These are phyloP conservation scores for Petrocephalus schoutedeni DNA, from an alignment of 2,797 vertebrate species.

Conservation along the genomic window DNA sequence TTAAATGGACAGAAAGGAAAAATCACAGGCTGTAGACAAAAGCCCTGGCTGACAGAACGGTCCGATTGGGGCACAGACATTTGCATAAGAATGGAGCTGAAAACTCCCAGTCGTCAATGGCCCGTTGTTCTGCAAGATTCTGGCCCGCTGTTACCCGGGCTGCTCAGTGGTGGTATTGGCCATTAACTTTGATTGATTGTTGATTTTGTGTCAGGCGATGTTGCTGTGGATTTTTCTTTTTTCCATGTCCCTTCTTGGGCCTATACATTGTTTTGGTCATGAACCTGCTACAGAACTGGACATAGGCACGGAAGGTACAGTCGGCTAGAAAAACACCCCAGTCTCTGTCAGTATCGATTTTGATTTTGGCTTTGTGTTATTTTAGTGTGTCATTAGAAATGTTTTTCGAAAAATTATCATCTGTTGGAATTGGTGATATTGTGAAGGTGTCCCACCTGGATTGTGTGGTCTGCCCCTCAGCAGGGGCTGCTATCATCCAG, in stretches of 20 bases:
- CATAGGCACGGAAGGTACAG: not conserved
- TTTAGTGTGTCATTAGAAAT: not conserved
- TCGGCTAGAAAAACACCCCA: not conserved
- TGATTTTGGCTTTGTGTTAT: not conserved
- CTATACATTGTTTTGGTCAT: not conserved
- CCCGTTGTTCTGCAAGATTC: constrained; percentile 15
- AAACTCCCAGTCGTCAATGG: constrained; percentile 17
- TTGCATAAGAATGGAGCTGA: constrained; percentile 36
- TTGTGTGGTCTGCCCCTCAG: not conserved
- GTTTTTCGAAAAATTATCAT: not conserved
- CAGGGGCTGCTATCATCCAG: not conserved
- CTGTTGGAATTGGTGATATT: not conserved
- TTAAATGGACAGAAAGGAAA: not conserved
- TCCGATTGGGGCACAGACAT: constrained; percentile 21
- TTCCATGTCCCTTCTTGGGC: not conserved
- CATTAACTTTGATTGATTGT: constrained; percentile 11
- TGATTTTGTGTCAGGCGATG: not conserved
- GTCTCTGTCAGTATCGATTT: not conserved
- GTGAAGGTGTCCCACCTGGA: not conserved
- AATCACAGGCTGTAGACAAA: constrained; percentile 21
- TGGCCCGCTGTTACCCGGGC: constrained; percentile 17
- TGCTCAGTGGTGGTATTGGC: not conserved
- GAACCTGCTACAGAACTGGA: not conserved
- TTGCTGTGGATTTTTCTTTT: not conserved
- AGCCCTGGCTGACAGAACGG: constrained; percentile 16